Percentiles rank a stretch among this genome's conserved stretches.
These are phyloP conservation scores for Argya squamiceps DNA, from an alignment of 2,797 vertebrate genomes.

Conservation along the genomic window DNA sequence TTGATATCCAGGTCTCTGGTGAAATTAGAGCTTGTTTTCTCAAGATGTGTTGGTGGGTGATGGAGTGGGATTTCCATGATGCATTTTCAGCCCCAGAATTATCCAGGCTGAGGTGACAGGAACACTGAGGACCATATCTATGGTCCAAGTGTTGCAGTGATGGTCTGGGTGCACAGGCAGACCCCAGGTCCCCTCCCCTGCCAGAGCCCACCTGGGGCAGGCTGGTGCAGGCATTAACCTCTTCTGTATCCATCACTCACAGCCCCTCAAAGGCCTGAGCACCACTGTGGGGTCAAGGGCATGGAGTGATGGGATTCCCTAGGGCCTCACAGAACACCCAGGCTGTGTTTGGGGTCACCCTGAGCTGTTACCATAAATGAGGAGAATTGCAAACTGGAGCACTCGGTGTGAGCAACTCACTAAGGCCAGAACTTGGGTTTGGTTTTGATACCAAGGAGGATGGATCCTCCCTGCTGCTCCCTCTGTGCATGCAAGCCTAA, in stretches of 20 bases:
- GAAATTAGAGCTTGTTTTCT: neutral
- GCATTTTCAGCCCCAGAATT: neutral
- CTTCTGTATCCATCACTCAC: neutral
- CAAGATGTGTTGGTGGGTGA: neutral
- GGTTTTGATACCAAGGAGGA: neutral
- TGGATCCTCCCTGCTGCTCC: neutral
- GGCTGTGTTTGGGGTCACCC: neutral
- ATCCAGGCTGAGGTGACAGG: neutral
- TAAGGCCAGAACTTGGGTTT: neutral
- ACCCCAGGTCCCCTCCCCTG: neutral
- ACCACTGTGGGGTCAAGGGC: neutral
- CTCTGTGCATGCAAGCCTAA: neutral
- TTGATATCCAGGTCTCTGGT: neutral
- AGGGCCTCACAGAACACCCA: neutral
- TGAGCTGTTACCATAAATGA: fast-evolving
- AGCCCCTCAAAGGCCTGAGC: neutral
- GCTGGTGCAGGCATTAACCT: neutral
- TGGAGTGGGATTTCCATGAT: neutral
- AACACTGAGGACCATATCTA: neutral
- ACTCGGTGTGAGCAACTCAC: neutral
- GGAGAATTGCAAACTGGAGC: neutral
- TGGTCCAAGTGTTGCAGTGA: neutral
- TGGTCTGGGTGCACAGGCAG: neutral
- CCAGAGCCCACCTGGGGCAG: neutral
- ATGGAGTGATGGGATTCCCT: neutral